Percentiles rank a stretch among this genome's conserved stretches.
Conservation (phyloP, 2,113 vertebrate species). For the Eudyptes chrysolophus region DNA sequence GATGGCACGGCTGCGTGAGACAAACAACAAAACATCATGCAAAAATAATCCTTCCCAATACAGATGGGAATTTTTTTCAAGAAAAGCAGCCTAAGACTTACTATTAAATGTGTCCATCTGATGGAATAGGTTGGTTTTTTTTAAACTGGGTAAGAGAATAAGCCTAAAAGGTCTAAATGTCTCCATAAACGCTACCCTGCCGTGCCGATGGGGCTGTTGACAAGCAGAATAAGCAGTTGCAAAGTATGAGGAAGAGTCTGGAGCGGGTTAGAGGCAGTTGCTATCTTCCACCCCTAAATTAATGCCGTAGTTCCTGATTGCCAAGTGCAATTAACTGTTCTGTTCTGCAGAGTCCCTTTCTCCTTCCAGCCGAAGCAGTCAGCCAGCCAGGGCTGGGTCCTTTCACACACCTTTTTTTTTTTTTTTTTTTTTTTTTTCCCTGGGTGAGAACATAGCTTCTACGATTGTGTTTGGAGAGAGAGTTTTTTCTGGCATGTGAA, state of each 20-base stretch:
- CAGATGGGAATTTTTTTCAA: background rate
- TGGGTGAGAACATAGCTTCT: background rate
- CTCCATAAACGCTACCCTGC: background rate
- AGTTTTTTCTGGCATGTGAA: background rate
- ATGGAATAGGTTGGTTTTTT: background rate
- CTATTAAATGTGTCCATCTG: background rate
- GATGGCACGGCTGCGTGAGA: background rate
- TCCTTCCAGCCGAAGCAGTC: background rate
- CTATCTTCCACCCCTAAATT: background rate
- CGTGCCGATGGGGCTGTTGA: accelerated
- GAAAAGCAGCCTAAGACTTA: background rate
- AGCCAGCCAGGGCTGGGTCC: background rate
- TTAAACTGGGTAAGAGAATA: background rate
- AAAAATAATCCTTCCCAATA: background rate
- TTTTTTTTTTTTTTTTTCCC: background rate
- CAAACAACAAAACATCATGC: background rate
- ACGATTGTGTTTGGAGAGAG: background rate
- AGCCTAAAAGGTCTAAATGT: background rate
- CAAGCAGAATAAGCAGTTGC: background rate
- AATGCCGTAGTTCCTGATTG: background rate
- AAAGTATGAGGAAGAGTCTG: background rate
- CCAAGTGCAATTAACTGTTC: background rate
- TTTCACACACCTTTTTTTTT: background rate
- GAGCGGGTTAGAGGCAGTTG: background rate
- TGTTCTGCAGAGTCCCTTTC: background rate